Conservation (phyloP, 2,113 vertebrate species). For the Sander vitreus region DNA sequence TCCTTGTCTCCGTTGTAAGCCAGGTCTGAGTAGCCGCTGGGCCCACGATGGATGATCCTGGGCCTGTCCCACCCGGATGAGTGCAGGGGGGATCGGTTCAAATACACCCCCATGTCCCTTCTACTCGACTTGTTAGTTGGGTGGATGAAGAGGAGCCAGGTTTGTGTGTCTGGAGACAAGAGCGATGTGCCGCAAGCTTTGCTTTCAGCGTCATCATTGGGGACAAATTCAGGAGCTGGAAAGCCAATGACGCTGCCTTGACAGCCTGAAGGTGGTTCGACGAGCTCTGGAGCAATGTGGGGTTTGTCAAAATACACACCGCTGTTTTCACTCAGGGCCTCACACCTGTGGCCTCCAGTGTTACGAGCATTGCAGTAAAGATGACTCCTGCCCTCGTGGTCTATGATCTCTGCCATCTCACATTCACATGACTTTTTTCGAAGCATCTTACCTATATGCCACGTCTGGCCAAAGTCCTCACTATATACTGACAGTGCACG, state of each 20-base stretch:
- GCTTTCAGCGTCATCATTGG: slow-evolving; percentile 62
- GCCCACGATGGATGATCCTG: slow-evolving; percentile 87
- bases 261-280: slow-evolving; percentile 85
- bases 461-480: slow-evolving; percentile 86
- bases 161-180: slow-evolving; percentile 72
- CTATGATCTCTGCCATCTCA: slow-evolving; percentile 89
- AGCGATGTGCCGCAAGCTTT: slow-evolving; percentile 70
- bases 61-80: slow-evolving; percentile 82
- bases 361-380: slow-evolving; percentile 92
- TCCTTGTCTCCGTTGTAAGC: slow-evolving; percentile 83
- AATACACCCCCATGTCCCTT: slow-evolving; percentile 88
- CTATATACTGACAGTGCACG: slow-evolving; percentile 91
- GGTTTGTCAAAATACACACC: slow-evolving; percentile 83
- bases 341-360: slow-evolving; percentile 77
- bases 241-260: slow-evolving; percentile 95
- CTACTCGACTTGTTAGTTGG: slow-evolving; percentile 84
- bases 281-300: slow-evolving; percentile 74
- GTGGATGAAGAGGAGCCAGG: slow-evolving; percentile 93
- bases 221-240: slow-evolving; percentile 64
- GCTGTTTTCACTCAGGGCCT: slow-evolving; percentile 84
- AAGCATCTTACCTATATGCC: slow-evolving; percentile 82
- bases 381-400: slow-evolving; percentile 68
- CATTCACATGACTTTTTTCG: slow-evolving; percentile 86
- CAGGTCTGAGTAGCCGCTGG: slow-evolving; percentile 93
- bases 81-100: slow-evolving; percentile 86